Evolutionary conservation across 37 sponge, comb jelly and placozoan genomes (phyloP), one percentile per base, ranked within the genome.

Genomic region (Halichondria panicea): DNA sequence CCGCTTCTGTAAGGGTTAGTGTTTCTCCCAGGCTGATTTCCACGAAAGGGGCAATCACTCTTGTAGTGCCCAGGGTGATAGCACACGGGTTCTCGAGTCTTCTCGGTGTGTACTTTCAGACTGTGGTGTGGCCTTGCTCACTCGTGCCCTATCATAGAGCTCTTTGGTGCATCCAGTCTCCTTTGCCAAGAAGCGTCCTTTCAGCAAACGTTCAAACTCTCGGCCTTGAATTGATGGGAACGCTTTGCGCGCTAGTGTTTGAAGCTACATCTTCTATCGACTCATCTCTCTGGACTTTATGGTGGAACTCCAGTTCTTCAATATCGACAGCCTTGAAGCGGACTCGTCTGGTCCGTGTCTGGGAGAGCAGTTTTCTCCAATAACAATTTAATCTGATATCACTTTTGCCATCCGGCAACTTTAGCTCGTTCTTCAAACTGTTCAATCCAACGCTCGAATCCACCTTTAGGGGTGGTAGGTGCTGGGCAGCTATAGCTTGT

Each of bases 301-400:
- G 76, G 63, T 75, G 46, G 24, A 75, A 61, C 31, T 75, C 63
- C 38, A 75, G 61, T n/a, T 60, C 76, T 35, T 58, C 76, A 57
- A 75, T 75, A 28, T 73, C 60, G 45, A 73, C n/a, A 6, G 63
- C 43, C 18, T 37, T 21, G 59, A 75, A 75, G n/a, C n/a, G n/a
- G n/a, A 48, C 13, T 48, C 52, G 15, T 11, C 52, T 48, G 11
- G 13, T 48, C 52, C 15, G 11, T 15, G 15, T 48, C 52, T 48
- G 52, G 52, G 13, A 48, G 13, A 48, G 52, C 52, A 11, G 52
- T 48, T 15, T 48, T 48, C 52, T 48, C 15, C 13, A 48, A 15
- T 11, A 18, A 15, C 15, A 15, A 11, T 48, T 48, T 48, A 11
- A 48, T 18, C 52, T 48, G 52, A 18, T 18, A 15, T 48, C 11